Evolutionary conservation across 2,888 invertebrate species (phyloP).

Genomic region (Pycnomerus fuliginosus): DNA sequence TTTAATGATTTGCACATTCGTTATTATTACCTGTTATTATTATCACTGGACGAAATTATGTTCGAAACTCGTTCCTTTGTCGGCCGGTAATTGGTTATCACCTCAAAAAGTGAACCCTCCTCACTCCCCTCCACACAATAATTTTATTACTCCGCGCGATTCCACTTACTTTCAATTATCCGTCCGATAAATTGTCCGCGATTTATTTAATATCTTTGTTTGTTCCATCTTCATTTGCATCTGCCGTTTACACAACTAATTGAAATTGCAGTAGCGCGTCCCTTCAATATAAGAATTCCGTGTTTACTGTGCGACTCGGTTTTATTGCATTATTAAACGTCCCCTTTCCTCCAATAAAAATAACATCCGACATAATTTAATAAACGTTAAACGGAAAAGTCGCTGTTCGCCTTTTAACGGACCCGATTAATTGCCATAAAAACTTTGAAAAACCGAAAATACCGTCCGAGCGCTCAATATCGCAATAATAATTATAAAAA

Average conservation of each 20-base stretch:
- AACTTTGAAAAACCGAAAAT: slow-evolving; percentile 5
- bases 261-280: slow-evolving; percentile 14
- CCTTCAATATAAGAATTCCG: slow-evolving; percentile 21
- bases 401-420: slow-evolving; percentile 4
- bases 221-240: slow-evolving; percentile 16
- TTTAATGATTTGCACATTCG: slow-evolving; percentile 44
- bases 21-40: slow-evolving; percentile 33
- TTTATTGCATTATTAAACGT: slow-evolving; percentile 25
- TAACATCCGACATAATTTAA: slow-evolving; percentile 22
- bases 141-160: slow-evolving; percentile 9
- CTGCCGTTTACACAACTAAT: slow-evolving; percentile 10
- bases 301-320: slow-evolving; percentile 22
- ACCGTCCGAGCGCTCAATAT: slow-evolving; percentile 1
- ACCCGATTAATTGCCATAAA: slow-evolving; percentile 3
- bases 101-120: slow-evolving; percentile 20
- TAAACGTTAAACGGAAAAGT: slow-evolving; percentile 20
- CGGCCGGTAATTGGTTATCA: slow-evolving; percentile 38
- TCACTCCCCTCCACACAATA: slow-evolving; percentile 10
- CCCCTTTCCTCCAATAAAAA: slow-evolving; percentile 19
- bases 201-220: slow-evolving; percentile 14
- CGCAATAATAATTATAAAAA: slow-evolving; percentile 18
- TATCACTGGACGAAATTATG: slow-evolving; percentile 34
- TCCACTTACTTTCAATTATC: neutral
- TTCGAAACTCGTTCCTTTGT: slow-evolving; percentile 37
- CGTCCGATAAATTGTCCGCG: neutral